A percentile compares a stretch with the other conserved stretches of the same genome.
phyloP scores from a whole-genome alignment of 2,113 vertebrate genomes.

The Neodon shergylaensis region DNA sequence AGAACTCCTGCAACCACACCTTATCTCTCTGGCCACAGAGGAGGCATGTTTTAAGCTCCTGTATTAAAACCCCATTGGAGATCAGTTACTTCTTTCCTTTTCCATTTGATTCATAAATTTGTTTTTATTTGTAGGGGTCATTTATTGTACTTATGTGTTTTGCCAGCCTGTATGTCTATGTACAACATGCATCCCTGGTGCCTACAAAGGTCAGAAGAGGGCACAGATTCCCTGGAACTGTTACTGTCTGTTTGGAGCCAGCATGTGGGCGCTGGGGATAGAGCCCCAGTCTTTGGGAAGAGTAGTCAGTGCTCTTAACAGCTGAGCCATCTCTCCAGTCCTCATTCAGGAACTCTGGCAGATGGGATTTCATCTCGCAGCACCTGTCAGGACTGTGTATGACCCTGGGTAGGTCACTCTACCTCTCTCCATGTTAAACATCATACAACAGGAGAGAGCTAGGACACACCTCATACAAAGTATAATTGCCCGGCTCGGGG shows the following conservation, averaged over 20 bases:
- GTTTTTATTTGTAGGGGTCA: not conserved
- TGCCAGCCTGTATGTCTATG: not conserved
- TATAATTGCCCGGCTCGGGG: not conserved
- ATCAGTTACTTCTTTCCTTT: not conserved
- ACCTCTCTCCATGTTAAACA: not conserved
- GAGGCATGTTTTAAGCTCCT: not conserved
- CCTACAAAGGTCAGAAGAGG: not conserved
- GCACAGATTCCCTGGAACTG: too few relatives aligned
- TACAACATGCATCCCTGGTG: not conserved
- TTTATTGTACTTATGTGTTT: not conserved
- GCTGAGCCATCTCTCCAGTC: not conserved
- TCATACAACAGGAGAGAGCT: not conserved
- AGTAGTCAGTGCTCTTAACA: not conserved
- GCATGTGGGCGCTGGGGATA: not conserved
- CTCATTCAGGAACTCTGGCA: not conserved
- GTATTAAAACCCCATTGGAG: not conserved
- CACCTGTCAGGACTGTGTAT: not conserved
- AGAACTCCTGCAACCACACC: not conserved
- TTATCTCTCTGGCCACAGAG: not conserved
- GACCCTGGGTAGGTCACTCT: not conserved
- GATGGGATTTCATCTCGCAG: not conserved
- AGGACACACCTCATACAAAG: not conserved
- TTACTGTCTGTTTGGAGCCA: not conserved
- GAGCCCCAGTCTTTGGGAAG: not conserved
- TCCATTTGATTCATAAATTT: not conserved